phyloP scores from a whole-genome alignment of 2,797 vertebrate genomes.

The Aphelocoma californica region DNA sequence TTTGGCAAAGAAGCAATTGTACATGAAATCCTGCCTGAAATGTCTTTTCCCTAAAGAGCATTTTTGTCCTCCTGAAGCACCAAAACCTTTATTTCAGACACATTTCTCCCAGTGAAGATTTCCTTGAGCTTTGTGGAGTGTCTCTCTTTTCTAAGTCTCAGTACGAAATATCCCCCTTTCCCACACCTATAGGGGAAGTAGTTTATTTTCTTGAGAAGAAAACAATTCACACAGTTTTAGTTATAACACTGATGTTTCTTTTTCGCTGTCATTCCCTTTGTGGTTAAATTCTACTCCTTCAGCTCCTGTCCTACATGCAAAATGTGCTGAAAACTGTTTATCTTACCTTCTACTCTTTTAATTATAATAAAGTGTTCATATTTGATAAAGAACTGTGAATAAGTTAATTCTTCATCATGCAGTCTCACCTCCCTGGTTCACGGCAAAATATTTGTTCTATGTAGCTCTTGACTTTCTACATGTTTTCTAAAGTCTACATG shows the following conservation, averaged over 20 bases:
- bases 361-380: neutral
- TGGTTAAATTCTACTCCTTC: neutral
- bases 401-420: neutral
- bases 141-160: neutral
- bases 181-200: neutral
- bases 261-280: neutral
- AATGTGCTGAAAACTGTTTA: neutral
- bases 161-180: neutral
- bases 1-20: neutral
- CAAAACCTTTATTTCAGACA: neutral
- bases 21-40: neutral
- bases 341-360: neutral
- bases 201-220: neutral
- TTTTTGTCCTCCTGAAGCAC: neutral
- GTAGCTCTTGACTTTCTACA: neutral
- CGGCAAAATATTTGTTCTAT: neutral
- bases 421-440: neutral
- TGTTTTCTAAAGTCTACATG: neutral
- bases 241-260: neutral
- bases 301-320: neutral
- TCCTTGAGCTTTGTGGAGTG: neutral
- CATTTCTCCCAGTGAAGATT: neutral
- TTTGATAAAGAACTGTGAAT: neutral
- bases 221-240: neutral
- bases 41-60: neutral